Evolutionary conservation across 2,113 vertebrate genomes (phyloP), one percentile per base, ranked within the genome.

Genomic region (Actinemys pallida): DNA sequence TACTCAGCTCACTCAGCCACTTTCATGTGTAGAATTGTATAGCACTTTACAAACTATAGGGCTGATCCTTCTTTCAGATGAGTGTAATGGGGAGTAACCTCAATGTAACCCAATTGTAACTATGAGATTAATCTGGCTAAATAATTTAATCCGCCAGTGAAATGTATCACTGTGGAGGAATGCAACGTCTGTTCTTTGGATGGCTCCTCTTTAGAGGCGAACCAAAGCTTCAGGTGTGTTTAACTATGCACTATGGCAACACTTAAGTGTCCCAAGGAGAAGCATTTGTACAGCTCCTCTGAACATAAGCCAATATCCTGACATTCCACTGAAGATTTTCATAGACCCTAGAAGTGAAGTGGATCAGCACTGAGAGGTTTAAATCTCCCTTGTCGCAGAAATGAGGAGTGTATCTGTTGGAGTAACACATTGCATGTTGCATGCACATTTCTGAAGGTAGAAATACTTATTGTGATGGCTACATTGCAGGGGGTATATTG

Each of bases 221-320:
- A 5, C 7, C 57, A 53, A 53, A 81, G 88, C 52, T 95, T 89
- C 90, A 8, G 62, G 94, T 95, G 92, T 95, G 89, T 89, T 95
- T 87, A 93, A 90, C 87, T 93, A 90, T 95, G 90, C 93, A 75
- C 93, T 82, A 10, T 0, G 82, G 91, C 96, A 92, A 93, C 93
- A 24, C 93, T 90, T 0, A 1, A 1, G 20, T 6, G 90, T 94
- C 90, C 95, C 94, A 96, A 90, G 88, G 93, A 85, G 86, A 59
- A 93, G 93, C 69, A 91, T 53, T 88, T 95, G 84, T 88, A 87
- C 85, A 75, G 83, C 85, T 85, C 83, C 88, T 92, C 83, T 35
- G 82, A 89, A 87, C 57, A 87, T 57, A 83, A 75, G 35, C 90
- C 95, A 94, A 89, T 95, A 92, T 96, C 91, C 94, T 95, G 94